These are phyloP conservation scores for Anolis carolinensis DNA, from an alignment of 2,113 vertebrate genomes.

Conservation along the genomic window DNA sequence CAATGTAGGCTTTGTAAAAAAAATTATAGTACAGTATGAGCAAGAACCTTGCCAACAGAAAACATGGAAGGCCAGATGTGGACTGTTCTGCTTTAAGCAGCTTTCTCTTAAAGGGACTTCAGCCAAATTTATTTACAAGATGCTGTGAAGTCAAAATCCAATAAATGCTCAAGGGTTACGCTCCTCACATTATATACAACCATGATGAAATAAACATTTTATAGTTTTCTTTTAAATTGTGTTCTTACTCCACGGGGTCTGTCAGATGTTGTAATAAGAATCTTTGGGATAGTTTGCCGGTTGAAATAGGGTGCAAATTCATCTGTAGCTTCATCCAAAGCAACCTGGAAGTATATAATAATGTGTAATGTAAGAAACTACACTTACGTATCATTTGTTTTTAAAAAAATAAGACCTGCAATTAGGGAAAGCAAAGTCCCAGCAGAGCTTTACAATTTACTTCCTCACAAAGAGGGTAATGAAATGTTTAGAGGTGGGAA, in stretches of 20 bases:
- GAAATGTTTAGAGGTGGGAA: background rate
- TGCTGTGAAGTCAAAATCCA: background rate
- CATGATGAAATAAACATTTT: background rate
- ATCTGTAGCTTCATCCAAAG: constrained; percentile 95
- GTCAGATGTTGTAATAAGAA: constrained; percentile 97
- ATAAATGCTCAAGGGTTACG: background rate
- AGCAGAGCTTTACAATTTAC: background rate
- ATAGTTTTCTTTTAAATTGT: background rate
- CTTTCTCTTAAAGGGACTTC: background rate
- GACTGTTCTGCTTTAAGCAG: background rate
- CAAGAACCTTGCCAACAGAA: background rate
- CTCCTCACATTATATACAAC: background rate
- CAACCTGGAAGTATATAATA: constrained; percentile 78
- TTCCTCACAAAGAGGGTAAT: background rate
- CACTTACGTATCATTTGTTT: background rate
- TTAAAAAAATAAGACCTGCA: background rate
- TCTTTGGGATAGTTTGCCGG: constrained; percentile 91
- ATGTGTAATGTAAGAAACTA: constrained; percentile 12
- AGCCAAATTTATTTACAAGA: background rate
- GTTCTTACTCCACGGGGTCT: constrained; percentile 90
- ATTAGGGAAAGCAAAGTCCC: background rate
- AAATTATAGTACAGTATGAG: no score
- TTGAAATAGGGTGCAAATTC: constrained; percentile 98
- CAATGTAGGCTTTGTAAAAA: background rate
- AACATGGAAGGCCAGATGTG: no score